Evolutionary conservation across 64 coral and sea anemone species (phyloP), one percentile per base, ranked within the genome.

Genomic region (Astreopora myriophthalma): DNA sequence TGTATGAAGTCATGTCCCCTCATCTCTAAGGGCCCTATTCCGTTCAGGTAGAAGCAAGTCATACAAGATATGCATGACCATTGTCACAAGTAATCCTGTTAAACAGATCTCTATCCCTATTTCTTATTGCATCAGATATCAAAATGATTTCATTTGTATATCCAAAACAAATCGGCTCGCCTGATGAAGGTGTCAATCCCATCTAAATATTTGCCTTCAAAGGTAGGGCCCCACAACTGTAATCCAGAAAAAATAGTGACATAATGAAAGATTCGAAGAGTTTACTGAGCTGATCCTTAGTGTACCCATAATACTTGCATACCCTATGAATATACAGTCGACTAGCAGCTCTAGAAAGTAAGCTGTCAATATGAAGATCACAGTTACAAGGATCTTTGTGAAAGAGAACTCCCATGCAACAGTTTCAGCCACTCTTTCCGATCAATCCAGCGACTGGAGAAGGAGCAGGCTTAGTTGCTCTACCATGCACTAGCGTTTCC

Each of bases 201-300:
- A 57, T 57, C 51, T 57, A 22, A 0, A 57, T 57, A 57, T 57
- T 57, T 57, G 10, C 51, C 12, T 0, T 57, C 8, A 57, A 17
- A 57, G 51, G 51, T 13, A 57, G 51, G 14, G 16, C 0, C 51
- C 51, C 0, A 57, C 10, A 57, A 7, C 17, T 57, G 8, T 0
- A 57, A 57, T 57, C 28, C 86, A 57, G 48, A 88, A 40, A 16
- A 9, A 76, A 76, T 48, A 76, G 14, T 37, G 73, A 76, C 60
- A 85, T 62, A 32, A 85, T 33, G 22, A 85, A 25, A 64, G 81
- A n/a, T n/a, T 85, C 81, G 19, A 85, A 85, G 11, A 67, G 62
- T 57, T 64, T 38, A 33, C 52, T 85, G n/a, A 67, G 23, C 35
- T 34, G 26, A 16, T 85, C 52, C 6, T 64, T 26, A 22, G 26